Evolutionary conservation across 2,113 vertebrate genomes (phyloP).

Genomic region (Hydrochoerus hydrochaeris): DNA sequence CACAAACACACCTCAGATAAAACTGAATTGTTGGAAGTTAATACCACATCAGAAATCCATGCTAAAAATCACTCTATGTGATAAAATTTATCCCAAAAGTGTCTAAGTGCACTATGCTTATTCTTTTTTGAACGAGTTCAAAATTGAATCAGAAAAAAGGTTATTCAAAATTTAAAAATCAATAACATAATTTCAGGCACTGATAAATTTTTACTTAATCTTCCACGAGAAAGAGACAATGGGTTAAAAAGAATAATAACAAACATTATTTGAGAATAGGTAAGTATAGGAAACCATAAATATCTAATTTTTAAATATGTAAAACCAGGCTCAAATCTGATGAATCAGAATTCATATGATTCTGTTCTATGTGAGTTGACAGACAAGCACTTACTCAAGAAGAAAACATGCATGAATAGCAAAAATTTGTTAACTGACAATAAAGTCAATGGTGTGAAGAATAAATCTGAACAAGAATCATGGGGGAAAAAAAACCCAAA

Average conservation of each 20-base stretch:
- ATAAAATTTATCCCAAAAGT: neutral
- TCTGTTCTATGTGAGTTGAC: neutral
- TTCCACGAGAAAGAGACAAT: slow-evolving; percentile 3
- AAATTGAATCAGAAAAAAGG: neutral
- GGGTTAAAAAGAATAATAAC: neutral
- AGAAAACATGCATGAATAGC: neutral
- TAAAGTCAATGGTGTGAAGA: slow-evolving; percentile 2
- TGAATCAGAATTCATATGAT: neutral
- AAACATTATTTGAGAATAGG: neutral
- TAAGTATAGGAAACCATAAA: neutral
- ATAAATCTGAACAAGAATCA: neutral
- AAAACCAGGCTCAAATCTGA: neutral
- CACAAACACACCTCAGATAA: neutral
- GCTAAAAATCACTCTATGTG: neutral
- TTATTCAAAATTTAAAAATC: neutral
- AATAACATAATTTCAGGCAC: neutral
- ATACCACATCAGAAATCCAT: neutral
- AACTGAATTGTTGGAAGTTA: neutral
- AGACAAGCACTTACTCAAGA: neutral
- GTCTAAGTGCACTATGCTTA: neutral
- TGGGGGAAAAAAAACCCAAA: neutral
- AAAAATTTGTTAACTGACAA: neutral
- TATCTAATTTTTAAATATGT: neutral
- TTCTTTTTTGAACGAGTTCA: neutral
- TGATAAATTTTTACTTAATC: neutral